Conservation (phyloP, 2,888 invertebrate genomes). For the Morpho helenor region DNA sequence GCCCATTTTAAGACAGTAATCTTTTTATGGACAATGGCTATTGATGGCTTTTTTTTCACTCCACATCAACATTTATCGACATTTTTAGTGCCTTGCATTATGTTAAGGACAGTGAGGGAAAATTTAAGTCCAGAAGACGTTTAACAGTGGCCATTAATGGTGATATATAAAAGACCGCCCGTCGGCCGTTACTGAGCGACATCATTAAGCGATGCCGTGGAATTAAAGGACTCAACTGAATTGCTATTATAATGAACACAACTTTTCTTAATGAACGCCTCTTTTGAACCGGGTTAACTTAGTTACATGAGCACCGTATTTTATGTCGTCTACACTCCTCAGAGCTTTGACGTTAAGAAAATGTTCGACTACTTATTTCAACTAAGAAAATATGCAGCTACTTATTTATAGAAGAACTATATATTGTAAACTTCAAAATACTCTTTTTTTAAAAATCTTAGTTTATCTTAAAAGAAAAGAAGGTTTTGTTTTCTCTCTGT, state of each 20-base stretch:
- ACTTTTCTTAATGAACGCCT: conserved; percentile 11
- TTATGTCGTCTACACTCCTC: no score
- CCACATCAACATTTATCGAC: not conserved
- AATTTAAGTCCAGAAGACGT: conserved; percentile 3
- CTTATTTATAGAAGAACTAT: no score
- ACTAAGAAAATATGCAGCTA: no score
- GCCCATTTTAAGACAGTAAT: not conserved
- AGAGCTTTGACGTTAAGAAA: no score
- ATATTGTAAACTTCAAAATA: no score
- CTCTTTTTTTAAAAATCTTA: no score
- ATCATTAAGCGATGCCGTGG: conserved; percentile 12
- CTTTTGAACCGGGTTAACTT: not conserved
- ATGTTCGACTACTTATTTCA: no score
- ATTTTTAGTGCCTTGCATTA: not conserved
- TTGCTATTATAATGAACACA: conserved; percentile 15
- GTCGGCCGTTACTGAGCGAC: conserved; percentile 1
- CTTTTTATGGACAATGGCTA: not conserved
- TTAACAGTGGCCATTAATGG: conserved; percentile 11
- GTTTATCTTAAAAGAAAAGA: no score
- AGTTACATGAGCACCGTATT: not conserved
- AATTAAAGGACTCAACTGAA: conserved; percentile 17
- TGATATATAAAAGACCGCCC: conserved; percentile 13
- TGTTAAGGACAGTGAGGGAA: not conserved
- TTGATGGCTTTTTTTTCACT: not conserved
- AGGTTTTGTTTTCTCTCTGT: no score